Evolutionary conservation across 2,113 vertebrate genomes (phyloP).

Genomic region (Ceuthmochares aereus): DNA sequence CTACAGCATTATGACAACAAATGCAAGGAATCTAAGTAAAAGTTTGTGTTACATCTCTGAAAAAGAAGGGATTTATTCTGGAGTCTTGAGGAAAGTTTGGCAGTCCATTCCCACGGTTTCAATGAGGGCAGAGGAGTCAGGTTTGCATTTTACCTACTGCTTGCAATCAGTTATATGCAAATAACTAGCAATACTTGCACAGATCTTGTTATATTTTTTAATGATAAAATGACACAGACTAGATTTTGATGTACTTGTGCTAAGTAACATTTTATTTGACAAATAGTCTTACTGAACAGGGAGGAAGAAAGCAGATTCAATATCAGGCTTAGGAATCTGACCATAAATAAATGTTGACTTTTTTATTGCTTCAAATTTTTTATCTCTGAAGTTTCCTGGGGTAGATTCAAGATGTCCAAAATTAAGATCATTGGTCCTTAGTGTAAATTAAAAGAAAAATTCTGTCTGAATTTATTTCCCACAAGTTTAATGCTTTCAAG

Average conservation of each 20-base stretch:
- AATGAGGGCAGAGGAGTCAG: rapidly evolving
- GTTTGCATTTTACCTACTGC: background rate
- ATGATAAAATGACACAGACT: background rate
- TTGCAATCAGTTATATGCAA: background rate
- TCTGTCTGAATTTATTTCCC: constrained; percentile 34
- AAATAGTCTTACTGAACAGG: background rate
- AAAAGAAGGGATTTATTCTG: background rate
- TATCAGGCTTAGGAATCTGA: background rate
- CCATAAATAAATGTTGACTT: background rate
- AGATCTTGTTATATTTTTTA: background rate
- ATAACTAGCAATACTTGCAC: background rate
- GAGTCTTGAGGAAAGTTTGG: background rate
- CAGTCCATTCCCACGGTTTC: background rate
- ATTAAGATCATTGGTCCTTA: background rate
- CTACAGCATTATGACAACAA: background rate
- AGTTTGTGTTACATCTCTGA: background rate
- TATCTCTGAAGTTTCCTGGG: constrained; percentile 46
- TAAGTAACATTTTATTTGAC: background rate
- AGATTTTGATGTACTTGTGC: background rate
- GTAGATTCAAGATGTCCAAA: constrained; percentile 13
- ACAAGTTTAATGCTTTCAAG: constrained; percentile 71
- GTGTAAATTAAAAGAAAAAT: constrained; percentile 39
- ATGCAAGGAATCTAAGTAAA: background rate
- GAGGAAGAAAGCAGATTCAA: background rate
- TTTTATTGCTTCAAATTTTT: constrained; percentile 5